Evolutionary conservation across 2,797 vertebrate genomes (phyloP).

Genomic region (Ptychadena robeensis): DNA sequence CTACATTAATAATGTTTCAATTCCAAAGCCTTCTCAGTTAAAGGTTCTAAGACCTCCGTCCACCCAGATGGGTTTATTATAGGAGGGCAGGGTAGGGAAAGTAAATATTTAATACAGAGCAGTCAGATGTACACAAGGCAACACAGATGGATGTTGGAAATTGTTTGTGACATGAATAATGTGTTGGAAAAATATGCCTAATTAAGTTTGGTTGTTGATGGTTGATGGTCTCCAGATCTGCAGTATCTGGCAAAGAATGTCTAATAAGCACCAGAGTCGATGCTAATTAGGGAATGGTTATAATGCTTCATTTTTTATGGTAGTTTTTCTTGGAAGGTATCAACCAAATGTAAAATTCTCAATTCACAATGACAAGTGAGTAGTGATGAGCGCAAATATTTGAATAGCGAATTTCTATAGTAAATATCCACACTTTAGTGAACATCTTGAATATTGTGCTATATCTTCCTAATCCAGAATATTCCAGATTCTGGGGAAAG

Average conservation of each 20-base stretch:
- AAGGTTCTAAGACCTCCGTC: not conserved
- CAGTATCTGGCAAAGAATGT: not conserved
- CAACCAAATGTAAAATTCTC: not conserved
- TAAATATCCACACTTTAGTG: no score
- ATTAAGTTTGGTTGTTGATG: not conserved
- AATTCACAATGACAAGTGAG: no score
- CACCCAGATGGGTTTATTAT: not conserved
- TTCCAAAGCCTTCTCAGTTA: not conserved
- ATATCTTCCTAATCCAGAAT: no score
- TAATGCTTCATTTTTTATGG: not conserved
- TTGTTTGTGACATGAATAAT: slow-evolving; percentile 1
- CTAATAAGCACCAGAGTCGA: not conserved
- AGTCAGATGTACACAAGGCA: not conserved
- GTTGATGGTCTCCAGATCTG: not conserved
- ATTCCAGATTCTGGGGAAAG: no score
- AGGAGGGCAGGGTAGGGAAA: not conserved
- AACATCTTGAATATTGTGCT: no score
- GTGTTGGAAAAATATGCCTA: not conserved
- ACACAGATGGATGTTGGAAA: not conserved
- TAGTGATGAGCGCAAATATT: no score
- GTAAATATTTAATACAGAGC: not conserved
- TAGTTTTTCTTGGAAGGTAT: not conserved
- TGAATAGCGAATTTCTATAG: no score
- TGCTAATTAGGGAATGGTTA: not conserved
- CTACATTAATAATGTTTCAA: slow-evolving; percentile 2